Evolutionary conservation across 2,797 vertebrate species (phyloP).

Genomic region (Rhincodon typus): DNA sequence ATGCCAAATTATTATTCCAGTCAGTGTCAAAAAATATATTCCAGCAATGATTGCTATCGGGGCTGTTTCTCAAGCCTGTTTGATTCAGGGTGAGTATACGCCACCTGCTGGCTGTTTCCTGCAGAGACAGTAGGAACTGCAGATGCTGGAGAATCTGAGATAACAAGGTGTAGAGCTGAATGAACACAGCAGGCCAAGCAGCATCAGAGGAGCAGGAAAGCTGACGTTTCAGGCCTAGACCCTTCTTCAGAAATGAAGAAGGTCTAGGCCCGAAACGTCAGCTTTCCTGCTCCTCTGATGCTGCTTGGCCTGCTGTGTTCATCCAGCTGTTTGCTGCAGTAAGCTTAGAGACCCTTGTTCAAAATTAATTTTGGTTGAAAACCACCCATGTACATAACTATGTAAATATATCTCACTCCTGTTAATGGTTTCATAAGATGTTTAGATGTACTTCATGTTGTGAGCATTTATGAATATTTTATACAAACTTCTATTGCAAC

Average conservation of each 20-base stretch:
- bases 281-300: no score
- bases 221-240: no score
- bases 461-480: not conserved
- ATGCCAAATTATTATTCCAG: not conserved
- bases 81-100: not conserved
- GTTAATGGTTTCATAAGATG: not conserved
- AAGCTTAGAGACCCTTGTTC: not conserved
- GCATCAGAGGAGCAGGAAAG: no score
- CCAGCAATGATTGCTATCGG: not conserved
- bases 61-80: not conserved
- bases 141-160: no score
- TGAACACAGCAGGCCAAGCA: no score
- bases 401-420: not conserved
- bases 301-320: no score
- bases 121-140: no score
- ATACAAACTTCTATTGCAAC: not conserved
- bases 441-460: not conserved
- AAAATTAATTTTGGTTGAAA: not conserved
- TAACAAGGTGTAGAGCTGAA: no score
- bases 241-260: no score
- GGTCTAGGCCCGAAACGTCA: no score
- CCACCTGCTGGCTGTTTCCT: conserved; percentile 14
- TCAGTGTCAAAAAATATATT: not conserved
- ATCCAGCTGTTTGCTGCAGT: not conserved
- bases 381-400: not conserved